Percentiles rank a stretch among this genome's conserved stretches.
phyloP scores from a whole-genome alignment of 2,797 vertebrate genomes.

The Harpagifer antarcticus region DNA sequence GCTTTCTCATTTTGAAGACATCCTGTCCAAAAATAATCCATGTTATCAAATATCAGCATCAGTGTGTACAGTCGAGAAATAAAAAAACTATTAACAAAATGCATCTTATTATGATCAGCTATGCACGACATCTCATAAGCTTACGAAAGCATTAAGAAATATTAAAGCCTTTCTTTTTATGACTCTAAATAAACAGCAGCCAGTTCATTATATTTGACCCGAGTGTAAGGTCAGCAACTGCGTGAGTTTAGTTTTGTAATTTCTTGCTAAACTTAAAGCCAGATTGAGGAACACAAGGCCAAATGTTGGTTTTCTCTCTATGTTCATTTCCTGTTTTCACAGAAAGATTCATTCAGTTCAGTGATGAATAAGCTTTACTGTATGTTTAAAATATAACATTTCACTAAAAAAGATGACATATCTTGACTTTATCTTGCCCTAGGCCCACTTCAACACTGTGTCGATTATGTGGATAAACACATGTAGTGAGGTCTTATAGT shows the following conservation, averaged over 20 bases:
- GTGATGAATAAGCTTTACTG: not conserved
- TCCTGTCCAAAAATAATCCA: not conserved
- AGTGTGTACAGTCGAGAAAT: not conserved
- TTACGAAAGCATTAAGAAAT: not conserved
- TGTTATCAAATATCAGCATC: not conserved
- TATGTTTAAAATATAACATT: not conserved
- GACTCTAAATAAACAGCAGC: not conserved
- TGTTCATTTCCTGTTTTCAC: slow-evolving; percentile 5
- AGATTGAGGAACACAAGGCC: slow-evolving; percentile 13
- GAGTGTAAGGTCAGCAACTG: not conserved
- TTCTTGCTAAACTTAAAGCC: slow-evolving; percentile 1
- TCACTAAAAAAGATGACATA: not conserved
- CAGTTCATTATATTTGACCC: not conserved
- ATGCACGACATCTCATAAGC: not conserved
- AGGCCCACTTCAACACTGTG: not conserved
- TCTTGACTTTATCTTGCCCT: not conserved
- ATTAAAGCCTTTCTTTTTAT: not conserved
- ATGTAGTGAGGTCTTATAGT: not conserved
- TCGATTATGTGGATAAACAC: not conserved
- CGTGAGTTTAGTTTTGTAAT: not conserved
- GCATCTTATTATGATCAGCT: not conserved
- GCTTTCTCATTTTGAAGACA: not conserved
- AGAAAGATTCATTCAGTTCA: not conserved
- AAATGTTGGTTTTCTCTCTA: not conserved
- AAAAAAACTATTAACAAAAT: not conserved